phyloP scores from a whole-genome alignment of 1,140 invertebrate species.

The Bathynomus jamesi region DNA sequence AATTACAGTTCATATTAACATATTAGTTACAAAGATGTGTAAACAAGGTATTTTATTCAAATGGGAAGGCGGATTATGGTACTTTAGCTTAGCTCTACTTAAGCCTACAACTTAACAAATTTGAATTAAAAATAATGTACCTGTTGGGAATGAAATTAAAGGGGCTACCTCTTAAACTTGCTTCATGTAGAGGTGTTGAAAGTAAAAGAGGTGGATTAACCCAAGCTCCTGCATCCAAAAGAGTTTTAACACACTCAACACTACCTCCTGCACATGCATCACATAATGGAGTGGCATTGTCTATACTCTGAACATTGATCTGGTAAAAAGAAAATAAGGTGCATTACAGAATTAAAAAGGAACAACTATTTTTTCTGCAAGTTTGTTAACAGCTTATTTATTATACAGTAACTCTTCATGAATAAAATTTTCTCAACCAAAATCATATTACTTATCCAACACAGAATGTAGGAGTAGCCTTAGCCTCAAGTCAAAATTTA shows the following conservation, averaged over 20 bases:
- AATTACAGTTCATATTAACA: too few species aligned
- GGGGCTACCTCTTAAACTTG: constrained; percentile 22
- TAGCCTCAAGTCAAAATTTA: neutral
- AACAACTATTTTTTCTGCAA: neutral
- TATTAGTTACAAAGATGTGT: too few species aligned
- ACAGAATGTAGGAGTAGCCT: too few species aligned
- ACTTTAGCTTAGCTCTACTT: too few species aligned
- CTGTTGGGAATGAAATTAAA: neutral
- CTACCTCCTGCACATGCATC: constrained; percentile 27
- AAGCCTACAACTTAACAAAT: too few species aligned
- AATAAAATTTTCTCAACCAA: neutral
- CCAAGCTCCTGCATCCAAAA: constrained; percentile 18
- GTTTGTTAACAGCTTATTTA: neutral
- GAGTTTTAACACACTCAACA: constrained; percentile 16
- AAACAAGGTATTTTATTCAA: too few species aligned
- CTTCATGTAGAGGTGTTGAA: constrained; percentile 32
- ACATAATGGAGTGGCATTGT: constrained; percentile 30
- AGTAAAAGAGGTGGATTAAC: constrained; percentile 32
- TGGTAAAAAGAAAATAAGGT: constrained; percentile 8
- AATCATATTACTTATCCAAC: too few species aligned
- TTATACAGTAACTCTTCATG: neutral
- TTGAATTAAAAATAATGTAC: neutral
- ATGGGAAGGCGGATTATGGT: too few species aligned
- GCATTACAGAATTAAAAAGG: neutral
- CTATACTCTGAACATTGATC: constrained; percentile 28